Percentiles rank a stretch among this genome's conserved stretches.
Evolutionary conservation across 2,113 vertebrate genomes (phyloP).

Genomic region (Syrmaticus mikado): DNA sequence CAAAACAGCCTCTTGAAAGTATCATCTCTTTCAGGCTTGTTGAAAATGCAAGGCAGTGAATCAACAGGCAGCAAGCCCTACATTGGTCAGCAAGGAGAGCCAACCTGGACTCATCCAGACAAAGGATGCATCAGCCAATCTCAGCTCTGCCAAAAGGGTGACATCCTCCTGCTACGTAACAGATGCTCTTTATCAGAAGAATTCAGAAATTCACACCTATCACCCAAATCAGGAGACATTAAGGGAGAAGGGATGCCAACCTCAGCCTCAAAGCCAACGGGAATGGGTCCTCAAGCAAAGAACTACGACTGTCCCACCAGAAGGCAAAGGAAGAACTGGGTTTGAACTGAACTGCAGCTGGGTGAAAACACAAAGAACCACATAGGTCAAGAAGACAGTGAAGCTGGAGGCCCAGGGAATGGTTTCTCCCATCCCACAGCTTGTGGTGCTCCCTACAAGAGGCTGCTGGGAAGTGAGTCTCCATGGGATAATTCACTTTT

Average conservation of each 20-base stretch:
- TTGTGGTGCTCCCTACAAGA: not conserved
- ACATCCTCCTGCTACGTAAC: not conserved
- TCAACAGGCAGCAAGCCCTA: not conserved
- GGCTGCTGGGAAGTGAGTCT: not conserved
- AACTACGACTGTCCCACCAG: not conserved
- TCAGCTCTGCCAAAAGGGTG: not conserved
- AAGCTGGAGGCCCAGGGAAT: accelerated
- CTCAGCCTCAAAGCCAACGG: not conserved
- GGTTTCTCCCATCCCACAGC: not conserved
- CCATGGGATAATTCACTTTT: not conserved
- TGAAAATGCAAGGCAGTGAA: not conserved
- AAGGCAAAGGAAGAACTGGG: not conserved
- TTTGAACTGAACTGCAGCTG: not conserved
- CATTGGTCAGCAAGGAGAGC: not conserved
- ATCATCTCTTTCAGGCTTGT: not conserved
- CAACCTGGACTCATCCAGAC: not conserved
- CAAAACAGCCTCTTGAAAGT: not conserved
- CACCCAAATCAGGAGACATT: not conserved
- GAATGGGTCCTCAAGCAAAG: not conserved
- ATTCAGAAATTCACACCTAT: not conserved
- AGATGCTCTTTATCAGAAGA: not conserved
- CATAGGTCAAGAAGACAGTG: not conserved
- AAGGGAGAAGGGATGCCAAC: not conserved
- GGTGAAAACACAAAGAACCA: not conserved
- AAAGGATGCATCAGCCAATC: not conserved